Percentiles rank a stretch among this genome's conserved stretches.
phyloP scores from a whole-genome alignment of 2,797 vertebrate species.

The Limnodromus scolopaceus region DNA sequence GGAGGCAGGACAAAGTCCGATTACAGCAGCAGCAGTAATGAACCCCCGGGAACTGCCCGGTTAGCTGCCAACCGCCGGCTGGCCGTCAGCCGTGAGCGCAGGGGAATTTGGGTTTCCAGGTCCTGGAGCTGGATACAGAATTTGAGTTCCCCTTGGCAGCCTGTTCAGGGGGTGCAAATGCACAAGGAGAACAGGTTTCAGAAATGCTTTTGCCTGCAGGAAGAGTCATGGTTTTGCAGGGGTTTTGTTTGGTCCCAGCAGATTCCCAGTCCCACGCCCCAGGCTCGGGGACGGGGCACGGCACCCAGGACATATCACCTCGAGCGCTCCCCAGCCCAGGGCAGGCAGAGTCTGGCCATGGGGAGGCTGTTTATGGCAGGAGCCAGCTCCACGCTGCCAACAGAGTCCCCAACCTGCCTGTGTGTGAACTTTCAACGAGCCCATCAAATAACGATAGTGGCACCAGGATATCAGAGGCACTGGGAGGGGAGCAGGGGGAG shows the following conservation, averaged over 20 bases:
- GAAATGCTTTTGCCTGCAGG: not conserved
- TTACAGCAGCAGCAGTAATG: not conserved
- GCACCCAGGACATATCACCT: not conserved
- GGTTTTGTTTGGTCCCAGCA: not conserved
- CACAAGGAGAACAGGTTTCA: not conserved
- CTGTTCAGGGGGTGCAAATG: not conserved
- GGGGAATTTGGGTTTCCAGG: not conserved
- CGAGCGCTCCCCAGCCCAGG: not conserved
- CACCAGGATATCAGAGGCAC: rapidly evolving
- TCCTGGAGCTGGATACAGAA: not conserved
- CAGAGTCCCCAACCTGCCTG: not conserved
- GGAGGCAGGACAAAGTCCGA: not conserved
- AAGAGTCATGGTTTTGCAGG: rapidly evolving
- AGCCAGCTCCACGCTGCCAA: rapidly evolving
- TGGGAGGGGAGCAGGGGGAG: not conserved
- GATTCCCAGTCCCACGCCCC: rapidly evolving
- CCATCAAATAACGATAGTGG: rapidly evolving
- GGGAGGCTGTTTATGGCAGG: not conserved
- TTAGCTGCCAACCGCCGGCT: not conserved
- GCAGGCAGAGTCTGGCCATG: rapidly evolving
- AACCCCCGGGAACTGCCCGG: not conserved
- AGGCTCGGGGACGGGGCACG: rapidly evolving
- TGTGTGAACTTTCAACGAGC: not conserved
- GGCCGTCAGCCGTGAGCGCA: not conserved
- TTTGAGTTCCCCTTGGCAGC: not conserved